A percentile compares a stretch with the other conserved stretches of the same genome.
phyloP scores from a whole-genome alignment of 2,113 vertebrate genomes.

The Axis porcinus region DNA sequence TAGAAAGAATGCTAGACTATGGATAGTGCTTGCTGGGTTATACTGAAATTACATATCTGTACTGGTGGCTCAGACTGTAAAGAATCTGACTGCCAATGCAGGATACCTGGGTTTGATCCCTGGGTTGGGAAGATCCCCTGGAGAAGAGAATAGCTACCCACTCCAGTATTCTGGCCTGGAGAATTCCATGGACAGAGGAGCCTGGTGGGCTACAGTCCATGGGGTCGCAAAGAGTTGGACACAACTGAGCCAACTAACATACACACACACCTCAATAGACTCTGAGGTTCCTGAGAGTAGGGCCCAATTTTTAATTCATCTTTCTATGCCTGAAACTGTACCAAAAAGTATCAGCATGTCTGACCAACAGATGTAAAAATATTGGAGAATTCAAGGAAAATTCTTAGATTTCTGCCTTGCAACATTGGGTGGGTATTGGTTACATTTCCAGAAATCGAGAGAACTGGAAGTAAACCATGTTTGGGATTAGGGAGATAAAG shows the following conservation, averaged over 20 bases:
- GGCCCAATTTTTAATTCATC: neutral
- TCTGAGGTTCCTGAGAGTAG: neutral
- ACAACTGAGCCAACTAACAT: neutral
- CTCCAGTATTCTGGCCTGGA: neutral
- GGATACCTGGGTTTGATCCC: neutral
- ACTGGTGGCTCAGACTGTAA: neutral
- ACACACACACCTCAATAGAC: neutral
- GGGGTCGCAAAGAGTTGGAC: neutral
- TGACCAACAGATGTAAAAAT: neutral
- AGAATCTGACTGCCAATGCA: neutral
- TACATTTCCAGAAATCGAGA: neutral
- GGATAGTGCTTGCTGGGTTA: neutral
- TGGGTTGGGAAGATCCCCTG: neutral
- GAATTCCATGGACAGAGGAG: neutral
- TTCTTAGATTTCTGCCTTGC: neutral
- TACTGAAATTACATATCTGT: neutral
- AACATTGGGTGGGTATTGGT: neutral
- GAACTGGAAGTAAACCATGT: neutral
- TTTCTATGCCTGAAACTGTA: neutral
- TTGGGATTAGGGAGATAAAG: neutral
- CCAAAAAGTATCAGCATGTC: neutral
- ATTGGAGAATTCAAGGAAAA: neutral
- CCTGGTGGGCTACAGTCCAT: neutral
- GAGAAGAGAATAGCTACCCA: neutral
- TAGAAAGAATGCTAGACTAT: neutral